phyloP scores from a whole-genome alignment of 2,113 vertebrate genomes.

The Zeus faber region DNA sequence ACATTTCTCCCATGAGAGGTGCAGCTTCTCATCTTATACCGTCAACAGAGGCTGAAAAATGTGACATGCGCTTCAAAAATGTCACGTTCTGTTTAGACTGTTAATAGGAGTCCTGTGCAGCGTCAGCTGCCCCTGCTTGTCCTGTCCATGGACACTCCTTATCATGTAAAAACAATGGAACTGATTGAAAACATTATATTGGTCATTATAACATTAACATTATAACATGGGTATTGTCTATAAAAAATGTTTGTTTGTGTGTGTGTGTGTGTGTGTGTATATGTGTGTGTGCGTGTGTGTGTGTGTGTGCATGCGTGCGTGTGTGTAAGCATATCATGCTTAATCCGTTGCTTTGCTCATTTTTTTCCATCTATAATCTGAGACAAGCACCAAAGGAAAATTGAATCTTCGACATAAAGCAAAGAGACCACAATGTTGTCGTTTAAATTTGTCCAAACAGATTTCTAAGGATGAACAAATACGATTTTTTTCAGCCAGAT shows the following conservation, averaged over 20 bases:
- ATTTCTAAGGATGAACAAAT: too few species aligned
- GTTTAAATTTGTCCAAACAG: neutral
- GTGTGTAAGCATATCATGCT: slow-evolving; percentile 12
- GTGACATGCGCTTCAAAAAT: neutral
- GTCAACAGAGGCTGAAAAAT: too few species aligned
- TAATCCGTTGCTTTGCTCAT: slow-evolving; percentile 31
- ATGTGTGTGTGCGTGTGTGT: slow-evolving; percentile 19
- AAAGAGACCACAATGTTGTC: slow-evolving; percentile 4
- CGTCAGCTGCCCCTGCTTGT: neutral
- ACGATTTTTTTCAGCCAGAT: too few species aligned
- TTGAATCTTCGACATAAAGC: slow-evolving; percentile 5
- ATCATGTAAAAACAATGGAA: neutral
- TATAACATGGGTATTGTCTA: neutral
- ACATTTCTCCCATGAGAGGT: neutral
- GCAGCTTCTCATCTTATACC: too few species aligned
- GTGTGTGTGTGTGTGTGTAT: slow-evolving; percentile 32
- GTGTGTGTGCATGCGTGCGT: slow-evolving; percentile 15
- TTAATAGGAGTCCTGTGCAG: neutral
- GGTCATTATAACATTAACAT: neutral
- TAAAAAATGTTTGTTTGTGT: slow-evolving; percentile 13
- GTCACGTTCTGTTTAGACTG: neutral
- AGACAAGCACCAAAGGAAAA: too few species aligned
- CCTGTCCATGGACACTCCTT: neutral
- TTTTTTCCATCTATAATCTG: slow-evolving; percentile 29
- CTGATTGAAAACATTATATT: neutral